Conservation (phyloP, 2,113 vertebrate genomes). For the Erpornis zantholeuca region DNA sequence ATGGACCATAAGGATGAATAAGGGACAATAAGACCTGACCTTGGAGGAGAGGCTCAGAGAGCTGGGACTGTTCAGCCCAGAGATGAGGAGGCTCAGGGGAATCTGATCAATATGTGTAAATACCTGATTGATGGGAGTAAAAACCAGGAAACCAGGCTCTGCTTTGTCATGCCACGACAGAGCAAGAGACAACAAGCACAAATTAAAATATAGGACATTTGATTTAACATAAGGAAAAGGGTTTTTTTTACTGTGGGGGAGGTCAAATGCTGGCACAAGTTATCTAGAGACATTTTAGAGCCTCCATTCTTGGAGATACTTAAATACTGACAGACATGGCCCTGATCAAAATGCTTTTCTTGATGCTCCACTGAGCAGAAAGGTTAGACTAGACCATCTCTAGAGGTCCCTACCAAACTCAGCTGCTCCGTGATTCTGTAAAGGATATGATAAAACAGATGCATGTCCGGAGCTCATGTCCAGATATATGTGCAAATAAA, state of each 20-base stretch:
- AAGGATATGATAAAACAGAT: background rate
- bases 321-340: background rate
- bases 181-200: background rate
- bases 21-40: background rate
- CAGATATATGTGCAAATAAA: background rate
- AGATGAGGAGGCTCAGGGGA: background rate
- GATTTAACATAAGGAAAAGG: background rate
- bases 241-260: background rate
- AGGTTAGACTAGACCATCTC: background rate
- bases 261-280: fast-evolving
- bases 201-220: background rate
- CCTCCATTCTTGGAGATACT: background rate
- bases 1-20: background rate
- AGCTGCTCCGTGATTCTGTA: background rate
- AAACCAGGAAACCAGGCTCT: background rate
- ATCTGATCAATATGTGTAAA: background rate
- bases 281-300: background rate
- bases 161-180: background rate
- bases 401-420: background rate
- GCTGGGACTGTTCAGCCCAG: background rate
- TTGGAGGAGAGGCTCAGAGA: background rate
- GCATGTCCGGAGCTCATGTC: background rate
- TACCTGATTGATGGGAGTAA: background rate
- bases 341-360: background rate
- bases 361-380: background rate